phyloP scores from a whole-genome alignment of 1,140 invertebrate species.

The Eulimnadia texana region DNA sequence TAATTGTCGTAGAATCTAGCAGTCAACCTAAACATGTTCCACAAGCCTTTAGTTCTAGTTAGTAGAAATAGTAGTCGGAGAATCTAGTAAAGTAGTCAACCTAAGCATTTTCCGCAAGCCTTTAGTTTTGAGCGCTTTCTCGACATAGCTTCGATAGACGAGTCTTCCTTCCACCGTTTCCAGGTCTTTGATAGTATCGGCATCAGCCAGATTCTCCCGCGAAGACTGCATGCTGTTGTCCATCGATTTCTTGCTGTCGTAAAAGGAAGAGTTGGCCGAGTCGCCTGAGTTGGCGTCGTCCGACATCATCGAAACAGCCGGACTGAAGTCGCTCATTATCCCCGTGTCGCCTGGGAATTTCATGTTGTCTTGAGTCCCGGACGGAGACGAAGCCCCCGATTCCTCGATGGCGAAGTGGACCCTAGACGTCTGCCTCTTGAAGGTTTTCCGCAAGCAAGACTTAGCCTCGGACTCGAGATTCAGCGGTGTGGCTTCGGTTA shows the following conservation, averaged over 20 bases:
- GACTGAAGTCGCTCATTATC: not conserved
- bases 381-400: too few species aligned
- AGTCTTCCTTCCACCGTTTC: conserved; percentile 2
- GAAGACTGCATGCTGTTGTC: not conserved
- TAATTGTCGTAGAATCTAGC: too few species aligned
- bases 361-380: too few species aligned
- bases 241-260: not conserved
- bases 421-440: not conserved
- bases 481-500: not conserved
- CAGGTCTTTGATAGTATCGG: not conserved
- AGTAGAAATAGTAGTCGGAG: too few species aligned
- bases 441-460: not conserved
- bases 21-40: conserved; percentile 57
- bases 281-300: not conserved
- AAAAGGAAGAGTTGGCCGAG: not conserved
- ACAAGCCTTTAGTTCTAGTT: conserved; percentile 66
- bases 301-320: not conserved
- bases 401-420: not conserved
- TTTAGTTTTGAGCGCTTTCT: conserved; percentile 69
- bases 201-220: too few species aligned
- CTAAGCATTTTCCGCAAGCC: conserved; percentile 60
- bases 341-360: too few species aligned
- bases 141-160: conserved; percentile 54
- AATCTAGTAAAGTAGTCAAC: conserved; percentile 47
- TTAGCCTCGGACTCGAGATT: not conserved